Base-by-base conservation (phyloP, 2,888 invertebrate species). In the Drosophila rellima region DNA sequence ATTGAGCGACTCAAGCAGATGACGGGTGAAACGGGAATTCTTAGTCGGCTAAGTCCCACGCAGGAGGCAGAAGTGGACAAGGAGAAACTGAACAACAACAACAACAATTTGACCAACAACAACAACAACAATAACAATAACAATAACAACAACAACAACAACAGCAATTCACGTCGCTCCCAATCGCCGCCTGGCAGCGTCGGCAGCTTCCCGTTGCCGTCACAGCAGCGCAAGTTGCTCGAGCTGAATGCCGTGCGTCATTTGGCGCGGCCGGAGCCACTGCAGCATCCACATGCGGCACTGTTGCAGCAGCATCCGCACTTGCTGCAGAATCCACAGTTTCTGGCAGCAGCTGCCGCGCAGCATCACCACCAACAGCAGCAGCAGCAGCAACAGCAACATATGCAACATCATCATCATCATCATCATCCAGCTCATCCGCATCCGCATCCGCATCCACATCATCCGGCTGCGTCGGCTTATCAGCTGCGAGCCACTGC, bases 1-100 rank as follows among this genome's bases (percentile, higher is more conserved):
- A 90, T 93, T 33, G 93, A 93, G 64, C 87, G 92, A 2, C 78
- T 93, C 3, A 92, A 93, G 76, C 91, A 93, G 70, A 85, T 93
- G 75, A 88, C 91, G 31, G 78, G 92, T 18, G 92, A 93, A 62
- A 74, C 86, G 7, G 88, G 85, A 29, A 79, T 91, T 56, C 70
- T 91, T 2, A 92, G 89, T 78, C 90, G 92, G n/a, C 74, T 92
- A 2, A 92, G 92, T 86, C 92, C 92, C 23, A 82, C 80, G 0
- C 86, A 78, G 2, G 84, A 82, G 2, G 84, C 82, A 2, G 82
- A 75, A 2, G 13, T 20, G 0, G 84, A 90, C 40, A 70, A 79
- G 56, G 78, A 83, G 18, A 90, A 82, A 47, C 74, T 66, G 31
- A 79, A 76, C 42, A 86, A 78, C 50, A 79, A 76, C 44, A 73